Evolutionary conservation across 2,797 vertebrate genomes (phyloP).

Genomic region (Merluccius polli): DNA sequence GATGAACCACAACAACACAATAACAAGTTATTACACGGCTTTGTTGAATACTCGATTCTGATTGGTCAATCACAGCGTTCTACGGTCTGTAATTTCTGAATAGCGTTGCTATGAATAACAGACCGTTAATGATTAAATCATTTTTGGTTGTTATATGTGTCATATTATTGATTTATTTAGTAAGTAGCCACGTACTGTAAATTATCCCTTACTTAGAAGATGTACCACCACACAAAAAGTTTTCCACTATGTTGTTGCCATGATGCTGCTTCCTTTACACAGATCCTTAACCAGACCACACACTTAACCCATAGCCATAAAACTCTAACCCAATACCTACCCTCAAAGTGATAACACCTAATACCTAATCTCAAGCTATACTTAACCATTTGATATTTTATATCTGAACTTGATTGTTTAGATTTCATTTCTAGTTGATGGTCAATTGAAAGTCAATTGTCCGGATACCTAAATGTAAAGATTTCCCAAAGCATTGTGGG

Average conservation of each 20-base stretch:
- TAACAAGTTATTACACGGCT: too few species aligned
- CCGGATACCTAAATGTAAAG: neutral
- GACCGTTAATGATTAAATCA: too few species aligned
- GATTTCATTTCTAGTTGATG: neutral
- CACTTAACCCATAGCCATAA: neutral
- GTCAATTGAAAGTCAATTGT: neutral
- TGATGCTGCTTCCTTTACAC: too few species aligned
- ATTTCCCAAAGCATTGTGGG: neutral
- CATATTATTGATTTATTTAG: too few species aligned
- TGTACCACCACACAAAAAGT: neutral
- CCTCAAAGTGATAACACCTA: neutral
- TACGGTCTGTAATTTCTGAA: too few species aligned
- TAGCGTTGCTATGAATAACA: too few species aligned
- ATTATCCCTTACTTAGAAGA: too few species aligned
- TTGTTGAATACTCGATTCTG: too few species aligned
- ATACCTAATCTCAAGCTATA: neutral
- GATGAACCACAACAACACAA: too few species aligned
- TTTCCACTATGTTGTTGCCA: neutral
- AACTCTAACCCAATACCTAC: neutral
- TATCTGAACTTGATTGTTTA: neutral
- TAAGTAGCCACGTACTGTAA: too few species aligned
- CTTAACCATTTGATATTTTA: neutral
- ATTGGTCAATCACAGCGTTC: too few species aligned
- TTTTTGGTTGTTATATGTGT: too few species aligned
- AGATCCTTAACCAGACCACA: neutral